These are phyloP conservation scores for Monomorium pharaonis DNA, from an alignment of 1,140 invertebrate species.

Conservation along the genomic window DNA sequence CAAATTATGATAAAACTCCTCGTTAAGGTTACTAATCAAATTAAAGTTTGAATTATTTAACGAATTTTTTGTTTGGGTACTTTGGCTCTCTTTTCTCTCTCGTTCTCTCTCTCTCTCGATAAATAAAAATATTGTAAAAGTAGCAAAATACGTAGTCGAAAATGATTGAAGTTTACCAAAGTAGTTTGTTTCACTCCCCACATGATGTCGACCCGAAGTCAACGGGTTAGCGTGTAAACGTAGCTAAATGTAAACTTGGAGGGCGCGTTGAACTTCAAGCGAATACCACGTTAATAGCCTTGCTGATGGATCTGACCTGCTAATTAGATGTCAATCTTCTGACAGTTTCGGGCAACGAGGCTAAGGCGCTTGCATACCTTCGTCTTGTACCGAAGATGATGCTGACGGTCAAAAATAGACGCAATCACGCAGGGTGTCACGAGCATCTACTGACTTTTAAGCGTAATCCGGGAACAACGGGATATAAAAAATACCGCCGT, in stretches of 20 bases:
- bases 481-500: not conserved
- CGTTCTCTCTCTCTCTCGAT: too few species aligned
- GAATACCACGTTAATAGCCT: conserved; percentile 35
- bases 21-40: too few species aligned
- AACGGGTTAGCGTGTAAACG: conserved; percentile 3
- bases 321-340: conserved; percentile 58
- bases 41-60: too few species aligned
- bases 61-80: too few species aligned
- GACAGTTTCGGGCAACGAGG: conserved; percentile 12
- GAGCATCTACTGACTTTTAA: not conserved
- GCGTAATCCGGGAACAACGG: not conserved
- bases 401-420: conserved; percentile 6
- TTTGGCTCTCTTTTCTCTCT: too few species aligned
- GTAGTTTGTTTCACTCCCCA: not conserved
- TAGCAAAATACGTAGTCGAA: not conserved
- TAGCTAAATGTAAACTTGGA: conserved; percentile 9
- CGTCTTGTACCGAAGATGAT: not conserved
- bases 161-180: not conserved
- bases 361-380: not conserved
- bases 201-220: conserved; percentile 19
- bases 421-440: not conserved
- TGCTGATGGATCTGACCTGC: conserved; percentile 38
- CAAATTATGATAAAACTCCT: too few species aligned
- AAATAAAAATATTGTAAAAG: not conserved
- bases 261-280: conserved; percentile 16